Base-by-base conservation (phyloP, 2,797 vertebrate genomes). In the Leptatherina wallacei region DNA sequence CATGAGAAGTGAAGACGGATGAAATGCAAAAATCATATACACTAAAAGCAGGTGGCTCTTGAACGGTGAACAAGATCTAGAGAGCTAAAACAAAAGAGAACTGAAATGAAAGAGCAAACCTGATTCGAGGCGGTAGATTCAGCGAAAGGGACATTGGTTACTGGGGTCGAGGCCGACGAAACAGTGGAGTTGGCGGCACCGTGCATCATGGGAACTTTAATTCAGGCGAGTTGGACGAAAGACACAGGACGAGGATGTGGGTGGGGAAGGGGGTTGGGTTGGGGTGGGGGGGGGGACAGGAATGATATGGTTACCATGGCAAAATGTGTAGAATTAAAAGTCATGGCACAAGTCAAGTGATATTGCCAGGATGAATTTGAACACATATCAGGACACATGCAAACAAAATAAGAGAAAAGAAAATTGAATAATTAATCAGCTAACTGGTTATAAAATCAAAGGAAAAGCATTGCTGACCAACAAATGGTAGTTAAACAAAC, bases 121-220 rank as follows among this genome's bases (percentile, higher is more conserved):
- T 99, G 98, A 96, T 98, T 97, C 93, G 96, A 95, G 93, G 96
- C 92, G 90, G 97, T 94, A 89, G 96, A 95, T 95, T 98, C 96
- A 95, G 96, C 96, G 94, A 96, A 99, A 95, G 97, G 96, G 94
- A 98, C 95, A 96, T 95, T 98, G 96, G 96, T 96, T 95, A 96
- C 96, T 94, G 97, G 95, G 95, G 96, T 94, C 95, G 97, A 95
- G 95, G 97, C 95, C 95, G 97, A 96, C 94, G 97, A 96, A 95
- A 99, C 96, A 97, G 96, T 96, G 96, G 97, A 95, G 95, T 97
- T 96, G 95, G 96, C 94, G 96, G 97, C 96, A 96, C 97, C 95
- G 96, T 98, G 98, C 97, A 99, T 98, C 98, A 99, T 96, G 96
- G 97, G 96, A 95, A 99, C 98, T 98, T 95, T 97, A 96, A 94